phyloP scores from a whole-genome alignment of 2,113 vertebrate genomes.

The Macrotus californicus region DNA sequence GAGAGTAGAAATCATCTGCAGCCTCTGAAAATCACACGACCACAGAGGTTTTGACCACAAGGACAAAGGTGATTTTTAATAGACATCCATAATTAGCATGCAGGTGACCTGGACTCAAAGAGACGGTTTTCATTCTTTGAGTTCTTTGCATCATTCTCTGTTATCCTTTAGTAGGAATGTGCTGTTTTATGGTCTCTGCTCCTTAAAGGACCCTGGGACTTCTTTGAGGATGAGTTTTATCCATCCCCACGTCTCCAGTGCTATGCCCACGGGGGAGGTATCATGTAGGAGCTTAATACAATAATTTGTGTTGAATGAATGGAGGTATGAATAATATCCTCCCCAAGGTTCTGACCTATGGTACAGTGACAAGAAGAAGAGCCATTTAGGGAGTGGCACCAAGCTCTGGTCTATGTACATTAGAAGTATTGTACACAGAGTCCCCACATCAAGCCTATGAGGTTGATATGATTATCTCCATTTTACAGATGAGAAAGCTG shows the following conservation, averaged over 20 bases:
- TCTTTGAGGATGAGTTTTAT: not conserved
- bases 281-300: not conserved
- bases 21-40: not conserved
- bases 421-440: not conserved
- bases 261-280: not conserved
- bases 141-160: not conserved
- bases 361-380: not conserved
- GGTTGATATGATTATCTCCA: not conserved
- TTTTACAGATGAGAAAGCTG: slow-evolving; percentile 11
- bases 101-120: not conserved
- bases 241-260: not conserved
- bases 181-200: not conserved
- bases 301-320: not conserved
- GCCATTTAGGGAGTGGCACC: not conserved
- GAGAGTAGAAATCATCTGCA: not conserved
- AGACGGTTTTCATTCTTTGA: not conserved
- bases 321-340: not conserved
- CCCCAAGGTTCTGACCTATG: not conserved
- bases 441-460: not conserved
- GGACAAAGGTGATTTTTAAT: not conserved
- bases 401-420: not conserved
- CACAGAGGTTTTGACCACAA: not conserved
- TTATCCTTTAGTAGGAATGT: not conserved
- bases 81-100: not conserved
- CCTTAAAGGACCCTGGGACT: not conserved